phyloP scores from a whole-genome alignment of 2,888 invertebrate genomes.

The Sphecodes monilicornis region DNA sequence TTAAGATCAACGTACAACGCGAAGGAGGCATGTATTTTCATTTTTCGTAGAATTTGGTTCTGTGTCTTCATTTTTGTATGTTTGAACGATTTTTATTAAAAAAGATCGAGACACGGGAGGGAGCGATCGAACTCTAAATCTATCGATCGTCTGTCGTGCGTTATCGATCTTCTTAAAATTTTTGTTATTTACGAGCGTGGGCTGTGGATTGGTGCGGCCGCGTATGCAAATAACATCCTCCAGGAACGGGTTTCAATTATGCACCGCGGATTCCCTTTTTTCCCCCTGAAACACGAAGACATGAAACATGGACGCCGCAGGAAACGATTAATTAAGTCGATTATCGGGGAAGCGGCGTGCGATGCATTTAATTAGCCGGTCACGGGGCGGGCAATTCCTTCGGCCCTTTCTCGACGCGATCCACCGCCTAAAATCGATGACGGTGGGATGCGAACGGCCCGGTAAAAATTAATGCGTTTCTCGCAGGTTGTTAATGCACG shows the following conservation, averaged over 20 bases:
- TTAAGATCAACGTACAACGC: no score
- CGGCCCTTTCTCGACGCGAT: constrained; percentile 15
- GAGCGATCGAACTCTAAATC: constrained; percentile 15
- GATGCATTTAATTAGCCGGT: constrained; percentile 44
- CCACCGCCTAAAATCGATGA: constrained; percentile 4
- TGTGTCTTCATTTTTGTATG: no score
- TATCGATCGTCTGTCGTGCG: background rate
- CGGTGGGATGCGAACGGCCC: background rate
- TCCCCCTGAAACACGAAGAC: constrained; percentile 20
- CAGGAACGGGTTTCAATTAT: constrained; percentile 46
- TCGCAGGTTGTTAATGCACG: background rate
- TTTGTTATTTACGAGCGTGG: constrained; percentile 32
- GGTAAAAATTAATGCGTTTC: background rate
- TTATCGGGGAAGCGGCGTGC: constrained; percentile 38
- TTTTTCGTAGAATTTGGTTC: no score
- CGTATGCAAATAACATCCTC: constrained; percentile 47
- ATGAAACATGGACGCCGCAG: constrained; percentile 26
- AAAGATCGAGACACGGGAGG: background rate
- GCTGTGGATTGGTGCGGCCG: background rate
- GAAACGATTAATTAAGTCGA: constrained; percentile 56
- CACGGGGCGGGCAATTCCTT: constrained; percentile 7
- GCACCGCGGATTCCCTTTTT: constrained; percentile 28
- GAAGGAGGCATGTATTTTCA: no score
- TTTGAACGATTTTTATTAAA: background rate
- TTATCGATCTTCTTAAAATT: constrained; percentile 30